Conservation (phyloP, 2,888 invertebrate genomes). For the Drosophila aldrichi region DNA sequence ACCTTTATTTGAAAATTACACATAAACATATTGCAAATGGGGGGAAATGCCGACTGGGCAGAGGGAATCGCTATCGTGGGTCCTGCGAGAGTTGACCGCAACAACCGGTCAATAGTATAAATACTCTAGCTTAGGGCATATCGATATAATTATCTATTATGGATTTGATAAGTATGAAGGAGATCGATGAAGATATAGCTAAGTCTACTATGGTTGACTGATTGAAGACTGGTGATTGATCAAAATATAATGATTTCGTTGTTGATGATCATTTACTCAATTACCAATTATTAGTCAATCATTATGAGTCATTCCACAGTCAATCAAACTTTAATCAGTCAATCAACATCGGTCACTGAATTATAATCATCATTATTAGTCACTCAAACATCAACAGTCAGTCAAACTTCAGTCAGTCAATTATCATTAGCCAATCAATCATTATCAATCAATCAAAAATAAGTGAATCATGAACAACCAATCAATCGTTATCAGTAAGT, state of each 20-base stretch:
- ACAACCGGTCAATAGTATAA: conserved; percentile 38
- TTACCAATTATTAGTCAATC: neutral
- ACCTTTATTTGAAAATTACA: conserved; percentile 79
- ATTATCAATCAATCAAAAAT: neutral
- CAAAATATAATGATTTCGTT: too few relatives aligned
- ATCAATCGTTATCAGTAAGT: too few relatives aligned
- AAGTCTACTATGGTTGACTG: too few relatives aligned
- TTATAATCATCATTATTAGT: neutral
- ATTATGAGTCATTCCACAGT: neutral
- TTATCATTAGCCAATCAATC: neutral
- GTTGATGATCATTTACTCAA: too few relatives aligned
- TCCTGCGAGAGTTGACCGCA: conserved; percentile 18
- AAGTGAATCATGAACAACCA: neutral
- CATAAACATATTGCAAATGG: conserved; percentile 71
- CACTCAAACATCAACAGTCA: neutral
- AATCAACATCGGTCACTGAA: neutral
- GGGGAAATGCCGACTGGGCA: neutral
- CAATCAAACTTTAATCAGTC: neutral
- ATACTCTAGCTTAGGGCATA: conserved; percentile 18
- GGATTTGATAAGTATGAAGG: too few relatives aligned
- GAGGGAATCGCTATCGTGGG: neutral
- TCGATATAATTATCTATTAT: neutral
- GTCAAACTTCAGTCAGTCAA: too few relatives aligned
- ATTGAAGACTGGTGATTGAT: too few relatives aligned
- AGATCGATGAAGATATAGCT: too few relatives aligned